Evolutionary conservation across 2,888 invertebrate species (phyloP).

Genomic region (Leuctra nigra): DNA sequence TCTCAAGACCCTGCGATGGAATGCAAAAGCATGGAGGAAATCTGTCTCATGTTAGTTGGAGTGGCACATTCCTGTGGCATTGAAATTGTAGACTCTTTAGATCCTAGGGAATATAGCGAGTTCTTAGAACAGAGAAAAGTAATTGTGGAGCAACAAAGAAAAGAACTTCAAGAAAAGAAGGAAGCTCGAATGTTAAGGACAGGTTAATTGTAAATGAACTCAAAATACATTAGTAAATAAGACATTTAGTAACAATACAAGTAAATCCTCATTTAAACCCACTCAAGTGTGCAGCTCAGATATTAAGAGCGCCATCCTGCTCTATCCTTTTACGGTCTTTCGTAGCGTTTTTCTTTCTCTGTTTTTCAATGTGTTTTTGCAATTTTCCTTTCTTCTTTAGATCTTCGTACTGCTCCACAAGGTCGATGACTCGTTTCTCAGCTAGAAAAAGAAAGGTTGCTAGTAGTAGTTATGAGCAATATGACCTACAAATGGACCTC

Average conservation of each 20-base stretch:
- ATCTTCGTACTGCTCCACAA: constrained; percentile 74
- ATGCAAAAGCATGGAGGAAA: constrained; percentile 55
- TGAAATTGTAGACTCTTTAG: constrained; percentile 69
- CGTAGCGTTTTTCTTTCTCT: constrained; percentile 64
- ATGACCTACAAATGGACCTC: too few species aligned
- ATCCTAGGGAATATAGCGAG: constrained; percentile 70
- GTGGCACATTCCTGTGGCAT: constrained; percentile 78
- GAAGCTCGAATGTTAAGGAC: constrained; percentile 90
- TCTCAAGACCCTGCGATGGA: constrained; percentile 71
- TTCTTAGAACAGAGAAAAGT: constrained; percentile 71
- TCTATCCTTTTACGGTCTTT: constrained; percentile 37
- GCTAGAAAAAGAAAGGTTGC: constrained; percentile 49
- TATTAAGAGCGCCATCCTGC: not conserved
- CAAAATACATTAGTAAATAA: not conserved
- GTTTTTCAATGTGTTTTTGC: constrained; percentile 72
- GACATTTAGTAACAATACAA: not conserved
- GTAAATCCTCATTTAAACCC: not conserved
- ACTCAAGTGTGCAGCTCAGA: not conserved
- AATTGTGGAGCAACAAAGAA: constrained; percentile 65
- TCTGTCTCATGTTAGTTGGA: constrained; percentile 74
- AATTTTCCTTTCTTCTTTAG: constrained; percentile 70
- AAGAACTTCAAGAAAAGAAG: constrained; percentile 70
- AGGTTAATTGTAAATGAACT: constrained; percentile 39
- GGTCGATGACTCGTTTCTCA: constrained; percentile 63
- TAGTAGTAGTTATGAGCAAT: too few species aligned